Conservation (phyloP, 2,888 invertebrate genomes). For the Drosophila subsilvestris region DNA sequence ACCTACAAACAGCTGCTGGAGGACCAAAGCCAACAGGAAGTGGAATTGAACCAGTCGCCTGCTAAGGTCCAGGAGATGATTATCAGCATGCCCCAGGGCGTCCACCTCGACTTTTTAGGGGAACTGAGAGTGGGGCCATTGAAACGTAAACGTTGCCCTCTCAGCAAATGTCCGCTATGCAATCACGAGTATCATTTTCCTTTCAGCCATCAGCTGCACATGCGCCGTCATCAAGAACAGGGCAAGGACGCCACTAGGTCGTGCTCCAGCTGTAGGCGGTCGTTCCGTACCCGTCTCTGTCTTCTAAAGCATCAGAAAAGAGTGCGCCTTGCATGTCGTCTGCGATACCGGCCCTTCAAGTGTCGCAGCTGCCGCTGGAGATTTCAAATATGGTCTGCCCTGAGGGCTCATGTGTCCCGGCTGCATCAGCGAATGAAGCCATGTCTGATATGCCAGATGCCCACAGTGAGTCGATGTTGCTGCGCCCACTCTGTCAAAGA, state of each 20-base stretch:
- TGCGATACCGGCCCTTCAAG: slow-evolving; percentile 21
- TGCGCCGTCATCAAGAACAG: background rate
- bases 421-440: slow-evolving; percentile 23
- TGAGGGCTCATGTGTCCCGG: slow-evolving; percentile 3
- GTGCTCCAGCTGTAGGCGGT: slow-evolving; percentile 30
- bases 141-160: background rate
- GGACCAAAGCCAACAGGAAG: slow-evolving; percentile 8
- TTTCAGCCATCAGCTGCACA: slow-evolving; percentile 50
- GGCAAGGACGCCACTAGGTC: background rate
- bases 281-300: slow-evolving; percentile 13
- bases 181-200: slow-evolving; percentile 14
- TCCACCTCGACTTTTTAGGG: background rate
- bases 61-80: slow-evolving; percentile 5
- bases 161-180: slow-evolving; percentile 20
- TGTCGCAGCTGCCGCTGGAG: slow-evolving; percentile 31
- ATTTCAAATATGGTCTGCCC: slow-evolving; percentile 34
- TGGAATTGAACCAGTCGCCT: background rate
- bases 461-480: slow-evolving; percentile 31
- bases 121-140: background rate
- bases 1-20: slow-evolving; percentile 15
- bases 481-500: slow-evolving; percentile 26
- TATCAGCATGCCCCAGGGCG: background rate
- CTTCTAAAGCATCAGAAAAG: slow-evolving; percentile 15
- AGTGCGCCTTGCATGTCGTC: background rate
- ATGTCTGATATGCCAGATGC: slow-evolving; percentile 42